These are phyloP conservation scores for Orycteropus afer DNA, from an alignment of 2,113 vertebrate species.

Conservation along the genomic window DNA sequence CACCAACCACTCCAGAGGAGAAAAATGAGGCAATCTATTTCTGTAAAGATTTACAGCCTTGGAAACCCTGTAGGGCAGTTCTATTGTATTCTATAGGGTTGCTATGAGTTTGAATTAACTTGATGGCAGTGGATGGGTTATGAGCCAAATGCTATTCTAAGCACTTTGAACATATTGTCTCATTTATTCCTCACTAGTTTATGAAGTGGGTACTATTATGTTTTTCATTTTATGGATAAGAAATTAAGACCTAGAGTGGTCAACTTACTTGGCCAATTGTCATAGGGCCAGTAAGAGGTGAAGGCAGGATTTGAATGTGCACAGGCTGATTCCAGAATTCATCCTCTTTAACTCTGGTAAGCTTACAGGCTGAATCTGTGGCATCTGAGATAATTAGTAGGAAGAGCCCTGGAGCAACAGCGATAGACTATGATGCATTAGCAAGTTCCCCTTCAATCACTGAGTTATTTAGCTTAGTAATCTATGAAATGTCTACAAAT, in stretches of 20 bases:
- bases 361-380: neutral
- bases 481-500: constrained; percentile 59
- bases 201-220: neutral
- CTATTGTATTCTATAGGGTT: too few species aligned
- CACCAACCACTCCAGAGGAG: too few species aligned
- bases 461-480: constrained; percentile 52
- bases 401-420: neutral
- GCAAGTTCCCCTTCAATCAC: neutral
- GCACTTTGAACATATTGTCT: neutral
- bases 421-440: neutral
- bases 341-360: neutral
- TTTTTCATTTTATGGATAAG: neutral
- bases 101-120: too few species aligned
- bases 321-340: neutral
- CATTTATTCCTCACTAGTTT: neutral
- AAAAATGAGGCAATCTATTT: too few species aligned
- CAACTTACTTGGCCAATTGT: neutral
- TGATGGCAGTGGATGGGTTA: too few species aligned
- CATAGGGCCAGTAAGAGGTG: neutral
- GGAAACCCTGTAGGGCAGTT: too few species aligned
- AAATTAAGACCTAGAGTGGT: neutral
- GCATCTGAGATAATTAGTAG: neutral
- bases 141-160: too few species aligned
- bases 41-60: too few species aligned
- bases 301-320: neutral